Base-by-base conservation (phyloP, 2,113 vertebrate species). In the Sarotherodon lohbergeri region DNA sequence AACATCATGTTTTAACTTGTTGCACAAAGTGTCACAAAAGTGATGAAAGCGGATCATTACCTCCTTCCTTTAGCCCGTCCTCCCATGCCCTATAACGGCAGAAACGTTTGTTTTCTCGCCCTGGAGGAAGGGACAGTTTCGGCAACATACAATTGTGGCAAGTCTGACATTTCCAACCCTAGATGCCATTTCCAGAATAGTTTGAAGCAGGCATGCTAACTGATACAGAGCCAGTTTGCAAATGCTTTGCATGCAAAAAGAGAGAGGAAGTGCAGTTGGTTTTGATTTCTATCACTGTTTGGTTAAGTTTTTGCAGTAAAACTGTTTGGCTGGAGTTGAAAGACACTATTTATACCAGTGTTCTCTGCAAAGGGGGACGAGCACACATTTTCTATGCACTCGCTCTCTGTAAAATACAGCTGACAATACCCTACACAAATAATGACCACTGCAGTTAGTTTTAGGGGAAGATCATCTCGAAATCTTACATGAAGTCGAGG, bases 131-230 rank as follows among this genome's bases (percentile, higher is more conserved):
- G 66, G 2, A 84, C 5, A 0, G 12, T 81, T 87, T 71, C 39
- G 16, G 16, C 66, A 89, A 39, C 68, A 43, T 91, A 76, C 52
- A 93, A 89, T 91, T 92, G 71, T 88, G 90, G 89, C 86, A 48
- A 4, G 82, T 79, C 19, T 78, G 24, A 39, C 46, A 87, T 8
- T 68, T 88, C 71, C 80, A 14, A n/a, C 57, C 19, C 82, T 85
- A 81, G 86, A 87, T 88, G 63, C 39, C 87, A 68, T 80, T 54
- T 76, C 29, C 19, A 43, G 39, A 79, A 32, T 34, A 27, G 7
- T 56, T 41, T 85, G 14, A 87, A 80, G 43, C 19, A 5, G 34
- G 7, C 24, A 81, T 32, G 81, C 43, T 86, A 46, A 86, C 80
- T 78, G 27, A 86, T 57, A 55, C 50, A 57, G 27, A 76, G n/a